Conservation (phyloP, 1,140 invertebrate species). For the Helicorthomorpha holstii region DNA sequence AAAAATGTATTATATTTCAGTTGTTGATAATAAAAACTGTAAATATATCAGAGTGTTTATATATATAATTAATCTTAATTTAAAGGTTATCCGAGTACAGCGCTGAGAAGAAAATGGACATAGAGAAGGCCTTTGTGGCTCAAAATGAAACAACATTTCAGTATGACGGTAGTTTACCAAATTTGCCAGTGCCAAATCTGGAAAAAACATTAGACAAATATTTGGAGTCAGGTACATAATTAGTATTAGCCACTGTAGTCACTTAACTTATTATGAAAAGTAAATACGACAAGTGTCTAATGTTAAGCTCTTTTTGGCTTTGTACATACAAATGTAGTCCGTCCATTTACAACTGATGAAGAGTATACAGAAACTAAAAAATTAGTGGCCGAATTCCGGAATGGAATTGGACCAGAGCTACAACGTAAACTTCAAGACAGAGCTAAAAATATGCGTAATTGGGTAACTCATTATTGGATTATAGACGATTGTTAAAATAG, state of each 20-base stretch:
- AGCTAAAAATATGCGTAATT: conserved; percentile 22
- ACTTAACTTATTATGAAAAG: too few species aligned
- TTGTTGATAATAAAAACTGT: too few species aligned
- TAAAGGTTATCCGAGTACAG: too few species aligned
- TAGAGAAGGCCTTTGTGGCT: too few species aligned
- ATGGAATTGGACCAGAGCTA: conserved; percentile 23
- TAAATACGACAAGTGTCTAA: not conserved
- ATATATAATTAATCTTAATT: too few species aligned
- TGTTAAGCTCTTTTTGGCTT: not conserved
- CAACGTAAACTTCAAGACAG: conserved; percentile 20
- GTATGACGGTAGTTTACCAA: conserved; percentile 18
- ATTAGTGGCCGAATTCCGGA: conserved; percentile 23
- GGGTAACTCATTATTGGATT: too few species aligned
- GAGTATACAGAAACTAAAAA: conserved; percentile 23
- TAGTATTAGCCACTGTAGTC: not conserved
- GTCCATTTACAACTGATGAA: conserved; percentile 19
- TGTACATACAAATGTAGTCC: conserved; percentile 17
- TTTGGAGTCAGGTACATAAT: conserved; percentile 22
- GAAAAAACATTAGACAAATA: conserved; percentile 25
- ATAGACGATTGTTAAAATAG: too few species aligned
- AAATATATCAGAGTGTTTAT: too few species aligned
- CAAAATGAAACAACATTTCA: conserved; percentile 23
- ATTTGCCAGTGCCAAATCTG: conserved; percentile 20
- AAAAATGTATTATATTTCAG: too few species aligned
- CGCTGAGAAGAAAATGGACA: too few species aligned